Evolutionary conservation across 37 sponge, comb jelly and placozoan genomes (phyloP).

Genomic region (Dysidea cf. avara): DNA sequence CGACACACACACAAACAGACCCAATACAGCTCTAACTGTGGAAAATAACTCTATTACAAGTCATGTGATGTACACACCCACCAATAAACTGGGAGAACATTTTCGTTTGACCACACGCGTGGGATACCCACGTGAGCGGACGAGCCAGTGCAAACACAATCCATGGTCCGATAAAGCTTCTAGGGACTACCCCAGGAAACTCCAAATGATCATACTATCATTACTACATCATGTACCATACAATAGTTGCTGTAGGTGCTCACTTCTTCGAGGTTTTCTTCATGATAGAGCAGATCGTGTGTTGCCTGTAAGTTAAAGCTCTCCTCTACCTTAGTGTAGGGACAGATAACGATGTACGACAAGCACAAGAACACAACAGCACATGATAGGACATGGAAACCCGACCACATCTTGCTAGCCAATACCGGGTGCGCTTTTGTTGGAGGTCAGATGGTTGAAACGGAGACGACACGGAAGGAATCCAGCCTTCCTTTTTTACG

Average conservation of each 20-base stretch:
- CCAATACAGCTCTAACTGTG: slow-evolving; percentile 74
- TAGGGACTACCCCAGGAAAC: slow-evolving; percentile 92
- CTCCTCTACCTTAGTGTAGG: slow-evolving; percentile 98
- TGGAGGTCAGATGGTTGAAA: no score
- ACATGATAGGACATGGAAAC: no score
- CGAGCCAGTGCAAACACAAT: slow-evolving; percentile 38
- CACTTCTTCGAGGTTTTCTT: slow-evolving; percentile 71
- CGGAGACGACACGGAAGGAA: no score
- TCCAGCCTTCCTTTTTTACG: no score
- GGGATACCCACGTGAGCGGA: slow-evolving; percentile 57
- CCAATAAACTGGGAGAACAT: slow-evolving; percentile 72
- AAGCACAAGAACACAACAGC: slow-evolving; percentile 36
- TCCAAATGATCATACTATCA: slow-evolving; percentile 86
- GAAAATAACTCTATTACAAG: background rate
- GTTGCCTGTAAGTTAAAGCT: slow-evolving; percentile 98
- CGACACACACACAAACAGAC: slow-evolving; percentile 61
- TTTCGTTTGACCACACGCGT: slow-evolving; percentile 28
- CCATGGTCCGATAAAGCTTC: slow-evolving; percentile 89
- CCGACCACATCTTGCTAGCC: no score
- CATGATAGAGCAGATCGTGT: slow-evolving; percentile 93
- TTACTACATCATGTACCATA: background rate
- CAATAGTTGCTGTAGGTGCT: background rate
- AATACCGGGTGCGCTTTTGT: no score
- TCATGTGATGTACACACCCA: no score
- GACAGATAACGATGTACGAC: slow-evolving; percentile 66